phyloP scores from a whole-genome alignment of 2,113 vertebrate genomes.

The Tragelaphus imberbis region DNA sequence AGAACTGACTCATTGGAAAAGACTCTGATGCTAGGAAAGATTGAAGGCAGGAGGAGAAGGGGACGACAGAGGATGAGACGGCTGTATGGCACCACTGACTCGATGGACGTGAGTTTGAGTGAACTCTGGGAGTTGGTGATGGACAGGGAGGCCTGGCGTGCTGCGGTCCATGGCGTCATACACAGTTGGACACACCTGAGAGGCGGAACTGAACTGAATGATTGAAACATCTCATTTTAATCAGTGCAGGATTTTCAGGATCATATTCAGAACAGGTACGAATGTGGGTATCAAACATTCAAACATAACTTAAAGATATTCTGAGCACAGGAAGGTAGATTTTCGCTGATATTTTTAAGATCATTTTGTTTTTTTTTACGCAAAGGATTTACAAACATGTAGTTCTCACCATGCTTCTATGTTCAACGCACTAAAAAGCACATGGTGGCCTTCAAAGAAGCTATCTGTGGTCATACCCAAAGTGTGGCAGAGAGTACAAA shows the following conservation, averaged over 20 bases:
- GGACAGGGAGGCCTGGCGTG: neutral
- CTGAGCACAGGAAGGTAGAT: neutral
- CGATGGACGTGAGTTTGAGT: accelerated
- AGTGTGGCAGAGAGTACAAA: neutral
- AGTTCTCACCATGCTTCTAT: accelerated
- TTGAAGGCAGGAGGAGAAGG: accelerated
- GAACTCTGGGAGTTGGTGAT: accelerated
- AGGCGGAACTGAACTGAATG: accelerated
- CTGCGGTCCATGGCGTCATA: accelerated
- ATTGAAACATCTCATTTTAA: neutral
- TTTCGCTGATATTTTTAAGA: neutral
- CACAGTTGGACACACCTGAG: accelerated
- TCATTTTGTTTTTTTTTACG: neutral
- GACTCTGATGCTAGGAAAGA: neutral
- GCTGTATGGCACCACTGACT: accelerated
- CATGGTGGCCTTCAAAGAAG: neutral
- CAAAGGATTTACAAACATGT: neutral
- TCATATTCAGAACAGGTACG: no score
- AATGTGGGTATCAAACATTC: neutral
- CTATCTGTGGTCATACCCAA: neutral
- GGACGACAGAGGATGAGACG: neutral
- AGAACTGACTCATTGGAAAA: accelerated
- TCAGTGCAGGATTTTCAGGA: neutral
- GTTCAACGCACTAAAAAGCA: neutral
- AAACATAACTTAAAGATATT: neutral